These are phyloP conservation scores for Micrastur ruficollis DNA, from an alignment of 2,797 vertebrate genomes.

Conservation along the genomic window DNA sequence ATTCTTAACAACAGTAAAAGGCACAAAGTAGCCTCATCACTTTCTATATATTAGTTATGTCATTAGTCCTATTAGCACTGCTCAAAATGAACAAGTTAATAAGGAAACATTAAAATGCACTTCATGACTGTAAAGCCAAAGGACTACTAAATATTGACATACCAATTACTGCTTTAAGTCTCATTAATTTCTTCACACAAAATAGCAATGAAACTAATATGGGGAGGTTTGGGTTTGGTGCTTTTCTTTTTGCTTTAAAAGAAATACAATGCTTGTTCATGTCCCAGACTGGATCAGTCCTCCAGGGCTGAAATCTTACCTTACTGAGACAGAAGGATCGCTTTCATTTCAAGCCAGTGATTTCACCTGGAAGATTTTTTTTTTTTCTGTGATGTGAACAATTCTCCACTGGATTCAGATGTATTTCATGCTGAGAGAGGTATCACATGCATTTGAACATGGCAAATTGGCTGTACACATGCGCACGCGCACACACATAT, in stretches of 20 bases:
- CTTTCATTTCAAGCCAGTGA: not conserved
- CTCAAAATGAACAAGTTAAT: slow-evolving; percentile 14
- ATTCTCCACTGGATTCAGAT: not conserved
- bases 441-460: not conserved
- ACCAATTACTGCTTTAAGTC: not conserved
- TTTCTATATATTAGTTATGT: not conserved
- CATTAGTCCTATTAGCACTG: not conserved
- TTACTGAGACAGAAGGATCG: not conserved
- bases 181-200: slow-evolving; percentile 11
- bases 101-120: not conserved
- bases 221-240: not conserved
- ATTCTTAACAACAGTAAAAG: slow-evolving; percentile 17
- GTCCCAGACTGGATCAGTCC: not conserved
- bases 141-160: not conserved
- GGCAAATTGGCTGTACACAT: not conserved
- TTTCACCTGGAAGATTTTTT: not conserved
- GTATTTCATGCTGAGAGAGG: not conserved
- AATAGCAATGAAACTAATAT: not conserved
- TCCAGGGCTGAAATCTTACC: not conserved
- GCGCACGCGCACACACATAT: rapidly evolving
- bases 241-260: not conserved
- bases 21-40: not conserved
- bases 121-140: not conserved
- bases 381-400: not conserved
- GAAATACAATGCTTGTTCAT: not conserved